Evolutionary conservation across 2,113 vertebrate species (phyloP), one percentile per base, ranked within the genome.

Genomic region (Nestor notabilis): DNA sequence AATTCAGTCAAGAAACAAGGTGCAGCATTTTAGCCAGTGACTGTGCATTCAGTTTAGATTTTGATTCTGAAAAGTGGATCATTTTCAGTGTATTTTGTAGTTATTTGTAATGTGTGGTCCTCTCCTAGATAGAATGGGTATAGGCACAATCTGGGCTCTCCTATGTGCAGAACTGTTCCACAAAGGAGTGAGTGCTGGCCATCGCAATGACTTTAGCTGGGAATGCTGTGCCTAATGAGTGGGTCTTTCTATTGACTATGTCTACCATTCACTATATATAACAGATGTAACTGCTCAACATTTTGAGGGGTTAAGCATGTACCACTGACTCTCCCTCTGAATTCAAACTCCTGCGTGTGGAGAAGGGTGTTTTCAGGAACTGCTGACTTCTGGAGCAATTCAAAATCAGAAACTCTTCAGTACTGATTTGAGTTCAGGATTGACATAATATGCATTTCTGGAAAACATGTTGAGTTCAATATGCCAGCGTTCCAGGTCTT

Each of bases 401-500:
- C 46, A 80, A 43, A 53, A 27, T 64, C 53, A 53, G 39, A 64
- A 91, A 41, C 16, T 47, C 16, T 33, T 58, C 23, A 35, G 24
- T 58, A 6, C 21, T 63, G 29, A 29, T 76, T 66, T 49, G 56
- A 58, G 37, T 47, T 85, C 33, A 43, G 29, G 25, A 41, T 35
- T 66, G 41, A 46, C 75, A 33, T 33, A 76, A 31, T 37, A 17
- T 5, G 1, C 39, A 27, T 87, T 47, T 69, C 24, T 71, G 76
- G 50, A 58, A 93, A 60, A 70, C 13, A 11, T 2, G 15, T 65
- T 76, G 31, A 68, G 35, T 79, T 89, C 31, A 41, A 20, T 29
- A 39, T 0, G 0, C 43, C 28, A 23, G 31, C 64, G 15, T 83
- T 83, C 20, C 0, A 0, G 9, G 33, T 43, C 52, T 55, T 43